Percentiles rank a stretch among this genome's conserved stretches.
phyloP scores from a whole-genome alignment of 1,140 invertebrate genomes.

The Diabrotica virgifera region DNA sequence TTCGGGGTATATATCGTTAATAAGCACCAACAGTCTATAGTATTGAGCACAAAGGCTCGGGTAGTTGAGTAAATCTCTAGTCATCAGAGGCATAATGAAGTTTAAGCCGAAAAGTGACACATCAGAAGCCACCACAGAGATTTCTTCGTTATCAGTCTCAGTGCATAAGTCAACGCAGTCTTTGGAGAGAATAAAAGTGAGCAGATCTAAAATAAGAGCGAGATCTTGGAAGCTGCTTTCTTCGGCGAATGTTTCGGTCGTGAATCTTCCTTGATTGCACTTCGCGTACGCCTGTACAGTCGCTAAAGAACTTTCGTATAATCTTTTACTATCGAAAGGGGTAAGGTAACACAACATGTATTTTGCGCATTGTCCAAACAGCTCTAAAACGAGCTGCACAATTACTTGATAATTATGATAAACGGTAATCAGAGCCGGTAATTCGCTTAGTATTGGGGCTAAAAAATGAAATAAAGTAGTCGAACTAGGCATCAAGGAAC shows the following conservation, averaged over 20 bases:
- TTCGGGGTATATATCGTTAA: constrained; percentile 67
- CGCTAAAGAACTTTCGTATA: constrained; percentile 63
- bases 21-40: constrained; percentile 60
- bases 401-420: constrained; percentile 83
- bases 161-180: constrained; percentile 65
- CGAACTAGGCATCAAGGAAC: constrained; percentile 57
- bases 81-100: constrained; percentile 75
- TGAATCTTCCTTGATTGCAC: constrained; percentile 55
- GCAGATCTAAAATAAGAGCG: constrained; percentile 65
- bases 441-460: constrained; percentile 61
- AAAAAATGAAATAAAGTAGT: constrained; percentile 64
- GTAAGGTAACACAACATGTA: constrained; percentile 66
- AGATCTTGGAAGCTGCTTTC: constrained; percentile 73
- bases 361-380: constrained; percentile 70
- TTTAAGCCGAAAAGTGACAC: constrained; percentile 69
- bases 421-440: constrained; percentile 64
- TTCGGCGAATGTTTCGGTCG: constrained; percentile 57
- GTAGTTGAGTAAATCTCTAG: constrained; percentile 69
- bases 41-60: constrained; percentile 64
- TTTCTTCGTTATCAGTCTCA: constrained; percentile 36
- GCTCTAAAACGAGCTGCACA: constrained; percentile 73
- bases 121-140: constrained; percentile 56
- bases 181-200: constrained; percentile 68
- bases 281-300: constrained; percentile 71
- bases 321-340: constrained; percentile 55